Evolutionary conservation across 2,888 invertebrate genomes (phyloP), one percentile per base, ranked within the genome.

Genomic region (Tridacna crocea): DNA sequence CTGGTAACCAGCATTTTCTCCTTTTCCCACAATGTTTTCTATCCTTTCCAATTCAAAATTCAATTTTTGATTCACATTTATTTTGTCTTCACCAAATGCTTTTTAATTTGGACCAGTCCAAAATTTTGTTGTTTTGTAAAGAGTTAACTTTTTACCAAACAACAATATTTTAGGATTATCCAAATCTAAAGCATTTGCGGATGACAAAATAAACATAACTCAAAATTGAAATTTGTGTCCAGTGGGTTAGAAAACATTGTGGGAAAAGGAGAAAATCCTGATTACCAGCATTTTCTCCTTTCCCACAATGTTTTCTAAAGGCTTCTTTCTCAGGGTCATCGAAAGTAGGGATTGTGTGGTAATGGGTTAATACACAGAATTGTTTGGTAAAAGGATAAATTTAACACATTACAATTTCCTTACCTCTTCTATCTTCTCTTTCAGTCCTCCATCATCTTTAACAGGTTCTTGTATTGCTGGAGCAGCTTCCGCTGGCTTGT

Each of bases 401-500:
- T n/a, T 51, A 11, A 13, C 51, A 11, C 51, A 51, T 51, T 19
- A 55, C 24, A 61, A 26, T 26, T 26, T n/a, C n/a, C 70, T 68
- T 70, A 83, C 83, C 79, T 79, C 77, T 75, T 83, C 83, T 26
- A 83, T 55, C 26, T 74, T 70, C 73, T 65, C 22, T 77, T 75
- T 77, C 0, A 77, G 51, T 19, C 70, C 58, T n/a, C 61, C 70
- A 19, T 60, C 74, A 70, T 70, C 75, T 46, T 27, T 66, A 8
- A 46, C 36, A 17, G 26, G 48, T 19, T 74, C 61, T 24, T 47
- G 47, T 17, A 15, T 24, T 19, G 10, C 63, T 24, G 70, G 70
- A 13, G 70, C 70, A 24, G 70, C 48, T 51, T 70, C 70, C 0
- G 22, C n/a, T 22, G 6, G 17, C 17, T 46, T 24, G 8, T 26